Percentiles rank a stretch among this genome's conserved stretches.
Evolutionary conservation across 2,888 invertebrate species (phyloP).

Genomic region (Polyommatus icarus): DNA sequence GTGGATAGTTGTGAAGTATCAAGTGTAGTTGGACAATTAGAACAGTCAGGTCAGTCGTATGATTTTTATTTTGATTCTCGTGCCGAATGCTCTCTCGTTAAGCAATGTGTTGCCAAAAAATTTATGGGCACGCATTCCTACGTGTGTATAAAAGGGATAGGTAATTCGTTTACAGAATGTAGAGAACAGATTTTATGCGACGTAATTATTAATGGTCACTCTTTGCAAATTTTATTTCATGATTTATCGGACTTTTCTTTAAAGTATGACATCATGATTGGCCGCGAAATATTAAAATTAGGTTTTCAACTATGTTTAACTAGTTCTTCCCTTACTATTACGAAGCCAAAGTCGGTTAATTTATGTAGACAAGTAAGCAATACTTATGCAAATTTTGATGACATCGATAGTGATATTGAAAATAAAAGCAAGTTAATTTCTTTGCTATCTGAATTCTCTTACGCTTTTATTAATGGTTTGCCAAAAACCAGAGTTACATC

Average conservation of each 20-base stretch:
- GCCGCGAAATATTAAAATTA: not conserved
- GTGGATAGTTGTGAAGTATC: not conserved
- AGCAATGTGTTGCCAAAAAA: not conserved
- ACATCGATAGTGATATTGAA: too few species aligned
- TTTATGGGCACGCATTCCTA: not conserved
- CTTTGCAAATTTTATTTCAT: not conserved
- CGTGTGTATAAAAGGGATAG: not conserved
- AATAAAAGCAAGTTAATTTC: too few species aligned
- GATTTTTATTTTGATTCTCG: not conserved
- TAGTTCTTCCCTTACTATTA: too few species aligned
- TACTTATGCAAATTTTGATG: too few species aligned
- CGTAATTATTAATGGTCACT: too few species aligned
- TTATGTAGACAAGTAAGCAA: not conserved
- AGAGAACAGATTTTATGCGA: not conserved
- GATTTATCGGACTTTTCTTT: too few species aligned
- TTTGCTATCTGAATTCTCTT: too few species aligned
- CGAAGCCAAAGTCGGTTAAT: not conserved
- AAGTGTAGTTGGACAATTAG: not conserved
- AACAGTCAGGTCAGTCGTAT: slow-evolving; percentile 10
- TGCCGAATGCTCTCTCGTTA: not conserved
- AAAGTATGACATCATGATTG: slow-evolving; percentile 8
- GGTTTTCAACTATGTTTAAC: not conserved
- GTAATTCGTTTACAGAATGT: not conserved
- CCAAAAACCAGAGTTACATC: too few species aligned
- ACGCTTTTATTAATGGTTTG: too few species aligned